A percentile compares a stretch with the other conserved stretches of the same genome.
phyloP scores from a whole-genome alignment of 2,888 invertebrate species.

The Drosophila borealis region DNA sequence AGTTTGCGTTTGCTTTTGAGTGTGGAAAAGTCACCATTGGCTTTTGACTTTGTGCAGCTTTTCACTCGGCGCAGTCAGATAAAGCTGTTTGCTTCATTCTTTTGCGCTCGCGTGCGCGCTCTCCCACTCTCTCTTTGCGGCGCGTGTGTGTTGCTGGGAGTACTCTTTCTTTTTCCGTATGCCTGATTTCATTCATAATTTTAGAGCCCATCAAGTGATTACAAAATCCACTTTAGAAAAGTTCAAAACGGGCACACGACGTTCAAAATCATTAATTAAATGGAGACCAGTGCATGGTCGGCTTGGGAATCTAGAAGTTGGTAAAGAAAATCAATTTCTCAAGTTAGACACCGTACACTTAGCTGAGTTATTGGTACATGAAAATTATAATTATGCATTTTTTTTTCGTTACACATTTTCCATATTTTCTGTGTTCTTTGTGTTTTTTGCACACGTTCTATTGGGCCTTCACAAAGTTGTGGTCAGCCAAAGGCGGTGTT shows the following conservation, averaged over 20 bases:
- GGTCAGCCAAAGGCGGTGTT: conserved; percentile 49
- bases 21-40: conserved; percentile 19
- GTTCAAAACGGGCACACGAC: conserved; percentile 69
- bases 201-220: conserved; percentile 52
- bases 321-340: conserved; percentile 74
- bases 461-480: conserved; percentile 33
- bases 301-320: conserved; percentile 36
- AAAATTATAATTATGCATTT: conserved; percentile 72
- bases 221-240: conserved; percentile 68
- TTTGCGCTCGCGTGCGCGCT: conserved; percentile 13
- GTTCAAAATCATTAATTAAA: conserved; percentile 75
- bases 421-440: conserved; percentile 16
- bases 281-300: conserved; percentile 69
- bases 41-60: conserved; percentile 20
- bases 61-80: conserved; percentile 37
- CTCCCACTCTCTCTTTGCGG: conserved; percentile 24
- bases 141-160: conserved; percentile 10
- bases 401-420: conserved; percentile 21
- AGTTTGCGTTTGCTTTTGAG: conserved; percentile 22
- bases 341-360: conserved; percentile 60
- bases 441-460: conserved; percentile 42
- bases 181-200: conserved; percentile 73
- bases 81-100: conserved; percentile 37
- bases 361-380: conserved; percentile 76
- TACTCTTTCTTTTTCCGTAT: conserved; percentile 42